Evolutionary conservation across 1,140 invertebrate species (phyloP).

Genomic region (Sinella curviseta): DNA sequence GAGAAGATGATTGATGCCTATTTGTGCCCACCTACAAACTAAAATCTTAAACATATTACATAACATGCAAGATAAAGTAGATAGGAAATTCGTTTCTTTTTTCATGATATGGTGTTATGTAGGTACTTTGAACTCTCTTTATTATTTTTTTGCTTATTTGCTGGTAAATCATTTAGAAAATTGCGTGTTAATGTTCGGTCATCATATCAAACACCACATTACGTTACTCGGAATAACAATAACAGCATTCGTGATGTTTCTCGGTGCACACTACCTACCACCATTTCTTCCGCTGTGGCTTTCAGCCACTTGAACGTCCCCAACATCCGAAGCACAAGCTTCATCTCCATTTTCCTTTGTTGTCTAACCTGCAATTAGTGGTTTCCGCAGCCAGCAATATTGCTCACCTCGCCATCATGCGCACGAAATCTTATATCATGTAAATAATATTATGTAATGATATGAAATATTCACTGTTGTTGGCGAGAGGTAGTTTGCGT

Average conservation of each 20-base stretch:
- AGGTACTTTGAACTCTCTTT: neutral
- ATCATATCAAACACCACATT: neutral
- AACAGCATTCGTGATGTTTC: too few species aligned
- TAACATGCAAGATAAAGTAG: too few species aligned
- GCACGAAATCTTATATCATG: too few species aligned
- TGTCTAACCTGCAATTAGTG: conserved; percentile 7
- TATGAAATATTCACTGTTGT: too few species aligned
- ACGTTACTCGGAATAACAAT: too few species aligned
- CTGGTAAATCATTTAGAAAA: neutral
- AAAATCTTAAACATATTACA: too few species aligned
- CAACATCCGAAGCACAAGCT: neutral
- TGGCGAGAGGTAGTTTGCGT: too few species aligned
- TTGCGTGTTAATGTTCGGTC: neutral
- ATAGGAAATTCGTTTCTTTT: neutral
- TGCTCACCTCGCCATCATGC: conserved; percentile 4
- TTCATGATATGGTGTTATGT: neutral
- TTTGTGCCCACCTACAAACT: too few species aligned
- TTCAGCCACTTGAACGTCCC: neutral
- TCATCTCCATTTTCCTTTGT: neutral
- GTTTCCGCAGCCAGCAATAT: neutral
- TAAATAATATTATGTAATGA: too few species aligned
- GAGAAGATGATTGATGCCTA: too few species aligned
- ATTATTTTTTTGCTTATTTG: neutral
- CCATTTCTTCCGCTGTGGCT: too few species aligned
- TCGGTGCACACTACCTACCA: too few species aligned